phyloP scores from a whole-genome alignment of 2,797 vertebrate species.

The Lepus townsendii region DNA sequence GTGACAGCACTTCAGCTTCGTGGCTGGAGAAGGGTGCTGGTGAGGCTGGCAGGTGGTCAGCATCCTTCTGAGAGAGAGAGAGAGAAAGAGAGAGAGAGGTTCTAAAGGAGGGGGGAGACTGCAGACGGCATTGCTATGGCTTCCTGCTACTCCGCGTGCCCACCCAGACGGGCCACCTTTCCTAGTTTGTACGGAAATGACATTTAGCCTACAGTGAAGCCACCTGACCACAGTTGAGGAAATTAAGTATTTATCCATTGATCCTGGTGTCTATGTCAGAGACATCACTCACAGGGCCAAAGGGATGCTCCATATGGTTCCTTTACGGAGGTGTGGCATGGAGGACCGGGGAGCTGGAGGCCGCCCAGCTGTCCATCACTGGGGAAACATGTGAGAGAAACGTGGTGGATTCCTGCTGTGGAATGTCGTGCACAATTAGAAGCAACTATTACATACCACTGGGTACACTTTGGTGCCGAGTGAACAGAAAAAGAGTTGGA shows the following conservation, averaged over 20 bases:
- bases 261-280: neutral
- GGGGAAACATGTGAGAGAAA: neutral
- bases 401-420: neutral
- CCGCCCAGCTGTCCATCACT: neutral
- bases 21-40: too few relatives aligned
- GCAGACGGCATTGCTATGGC: too few relatives aligned
- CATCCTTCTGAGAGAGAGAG: too few relatives aligned
- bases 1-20: too few relatives aligned
- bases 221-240: neutral
- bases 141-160: neutral
- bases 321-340: too few relatives aligned
- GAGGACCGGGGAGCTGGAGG: neutral
- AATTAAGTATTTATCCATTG: neutral
- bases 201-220: neutral
- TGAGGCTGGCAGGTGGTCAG: too few relatives aligned
- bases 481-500: neutral
- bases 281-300: neutral
- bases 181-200: neutral
- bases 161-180: fast-evolving
- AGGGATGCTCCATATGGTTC: neutral
- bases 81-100: too few relatives aligned
- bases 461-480: neutral
- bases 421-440: neutral
- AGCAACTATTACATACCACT: neutral
- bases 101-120: too few relatives aligned